Evolutionary conservation across 1,140 invertebrate genomes (phyloP), one percentile per base, ranked within the genome.

Genomic region (Aphelenchoides fujianensis): DNA sequence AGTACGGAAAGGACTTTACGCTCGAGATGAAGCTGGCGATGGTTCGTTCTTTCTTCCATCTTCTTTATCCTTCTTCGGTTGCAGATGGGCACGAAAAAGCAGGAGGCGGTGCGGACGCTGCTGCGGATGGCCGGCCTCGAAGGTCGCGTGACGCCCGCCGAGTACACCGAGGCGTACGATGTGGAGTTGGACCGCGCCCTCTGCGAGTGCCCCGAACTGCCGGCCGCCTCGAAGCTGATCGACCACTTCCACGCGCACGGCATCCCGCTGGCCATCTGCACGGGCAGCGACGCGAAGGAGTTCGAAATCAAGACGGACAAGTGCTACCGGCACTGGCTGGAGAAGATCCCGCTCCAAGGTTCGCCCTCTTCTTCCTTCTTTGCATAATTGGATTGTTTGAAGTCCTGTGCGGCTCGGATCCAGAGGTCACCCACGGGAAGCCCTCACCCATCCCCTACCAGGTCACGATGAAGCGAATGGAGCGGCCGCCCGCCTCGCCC

Each of bases 381-480:
- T 89, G 93, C 81, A 87, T 88, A 52, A 88, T 92, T 36, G 5
- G 7, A 59, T 5, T 59, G 7, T 80, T 94, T 0, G 88, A 94
- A 78, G 82, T 85, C 31, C 81, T 90, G 23, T 95, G 95, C 82
- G 86, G 90, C 79, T 94, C 94, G 82, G 91, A 97, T 86, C 88
- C 90, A 2, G 93, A 95, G 73, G 92, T 97, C 0, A 91, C 90
- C 77, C 87, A 89, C 74, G 93, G 94, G 31, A 97, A 98, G 88
- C 95, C 95, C 12, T 89, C 90, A 72, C 95, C 95, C 0, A 94
- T 97, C 85, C 92, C 94, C 80, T 98, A 95, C 84, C 84, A 61
- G 90, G 90, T 9, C 94, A 97, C 86, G 88, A 89, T 2, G 92
- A 95, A 73, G 92, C 97, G 0, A 91, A 90, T 74, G 93, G 94